Percentiles rank a stretch among this genome's conserved stretches.
phyloP scores from a whole-genome alignment of 2,888 invertebrate genomes.

The Lucinisca nassula region DNA sequence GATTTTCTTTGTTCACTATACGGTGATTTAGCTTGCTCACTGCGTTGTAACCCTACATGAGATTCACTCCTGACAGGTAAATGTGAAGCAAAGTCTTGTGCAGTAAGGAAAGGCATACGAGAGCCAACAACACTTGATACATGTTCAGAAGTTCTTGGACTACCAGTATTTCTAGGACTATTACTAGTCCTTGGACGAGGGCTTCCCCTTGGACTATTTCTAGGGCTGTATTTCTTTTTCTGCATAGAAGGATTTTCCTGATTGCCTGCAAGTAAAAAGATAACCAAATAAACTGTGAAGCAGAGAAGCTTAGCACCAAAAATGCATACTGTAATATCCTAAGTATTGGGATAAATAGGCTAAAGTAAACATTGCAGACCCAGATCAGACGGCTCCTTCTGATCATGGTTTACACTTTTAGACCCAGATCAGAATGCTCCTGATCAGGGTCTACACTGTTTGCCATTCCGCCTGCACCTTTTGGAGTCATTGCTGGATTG shows the following conservation, averaged over 20 bases:
- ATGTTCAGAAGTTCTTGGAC: slow-evolving; percentile 37
- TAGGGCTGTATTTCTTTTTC: slow-evolving; percentile 69
- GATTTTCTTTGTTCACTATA: slow-evolving; percentile 63
- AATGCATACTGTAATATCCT: no score
- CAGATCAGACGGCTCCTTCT: no score
- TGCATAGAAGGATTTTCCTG: slow-evolving; percentile 62
- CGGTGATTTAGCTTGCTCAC: slow-evolving; percentile 47
- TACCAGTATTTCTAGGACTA: slow-evolving; percentile 56
- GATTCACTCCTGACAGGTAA: slow-evolving; percentile 58
- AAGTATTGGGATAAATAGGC: no score
- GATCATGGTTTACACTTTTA: no score
- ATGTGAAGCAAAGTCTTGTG: slow-evolving; percentile 64
- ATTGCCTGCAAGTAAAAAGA: slow-evolving; percentile 34
- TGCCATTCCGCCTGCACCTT: no score
- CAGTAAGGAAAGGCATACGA: slow-evolving; percentile 51
- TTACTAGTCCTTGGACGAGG: slow-evolving; percentile 60
- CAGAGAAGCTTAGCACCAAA: no score
- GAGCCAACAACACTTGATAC: background rate
- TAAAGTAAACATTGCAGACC: no score
- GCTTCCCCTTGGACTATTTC: slow-evolving; percentile 67
- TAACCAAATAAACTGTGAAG: no score
- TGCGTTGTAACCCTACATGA: slow-evolving; percentile 57
- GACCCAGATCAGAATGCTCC: no score
- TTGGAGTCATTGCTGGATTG: no score
- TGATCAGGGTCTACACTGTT: no score